Evolutionary conservation across 2,113 vertebrate genomes (phyloP).

Genomic region (Thinocorus orbignyianus): DNA sequence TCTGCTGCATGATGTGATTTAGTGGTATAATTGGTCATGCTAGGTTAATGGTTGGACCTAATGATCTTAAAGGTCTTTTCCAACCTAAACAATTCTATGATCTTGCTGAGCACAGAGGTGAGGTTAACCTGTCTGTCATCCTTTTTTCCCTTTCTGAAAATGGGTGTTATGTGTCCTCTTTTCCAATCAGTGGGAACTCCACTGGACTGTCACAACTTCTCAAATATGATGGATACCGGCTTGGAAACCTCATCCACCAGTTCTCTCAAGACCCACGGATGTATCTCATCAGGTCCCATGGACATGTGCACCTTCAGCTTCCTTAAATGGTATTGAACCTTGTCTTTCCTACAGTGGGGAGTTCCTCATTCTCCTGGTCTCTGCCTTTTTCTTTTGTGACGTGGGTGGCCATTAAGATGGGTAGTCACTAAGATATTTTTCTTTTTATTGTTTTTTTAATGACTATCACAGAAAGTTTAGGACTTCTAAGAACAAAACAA

Average conservation of each 20-base stretch:
- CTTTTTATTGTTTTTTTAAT: no score
- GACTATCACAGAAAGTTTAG: background rate
- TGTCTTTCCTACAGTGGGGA: background rate
- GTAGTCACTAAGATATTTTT: background rate
- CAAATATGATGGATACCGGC: background rate
- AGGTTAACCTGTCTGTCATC: background rate
- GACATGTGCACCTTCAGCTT: background rate
- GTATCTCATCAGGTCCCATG: background rate
- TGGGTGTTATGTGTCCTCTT: background rate
- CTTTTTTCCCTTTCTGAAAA: background rate
- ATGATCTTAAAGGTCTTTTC: background rate
- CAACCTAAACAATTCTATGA: background rate
- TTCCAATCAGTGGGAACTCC: background rate
- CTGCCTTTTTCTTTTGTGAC: background rate
- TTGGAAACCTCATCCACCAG: background rate
- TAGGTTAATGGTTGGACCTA: background rate
- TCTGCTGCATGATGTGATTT: background rate
- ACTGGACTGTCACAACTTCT: background rate
- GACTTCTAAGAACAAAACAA: background rate
- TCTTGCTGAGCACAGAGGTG: background rate
- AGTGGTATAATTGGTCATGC: background rate
- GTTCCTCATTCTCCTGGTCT: background rate
- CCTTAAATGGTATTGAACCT: background rate
- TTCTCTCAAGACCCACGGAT: background rate
- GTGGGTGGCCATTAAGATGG: background rate